Base-by-base conservation (phyloP, 2,113 vertebrate genomes). In the Esox niger region DNA sequence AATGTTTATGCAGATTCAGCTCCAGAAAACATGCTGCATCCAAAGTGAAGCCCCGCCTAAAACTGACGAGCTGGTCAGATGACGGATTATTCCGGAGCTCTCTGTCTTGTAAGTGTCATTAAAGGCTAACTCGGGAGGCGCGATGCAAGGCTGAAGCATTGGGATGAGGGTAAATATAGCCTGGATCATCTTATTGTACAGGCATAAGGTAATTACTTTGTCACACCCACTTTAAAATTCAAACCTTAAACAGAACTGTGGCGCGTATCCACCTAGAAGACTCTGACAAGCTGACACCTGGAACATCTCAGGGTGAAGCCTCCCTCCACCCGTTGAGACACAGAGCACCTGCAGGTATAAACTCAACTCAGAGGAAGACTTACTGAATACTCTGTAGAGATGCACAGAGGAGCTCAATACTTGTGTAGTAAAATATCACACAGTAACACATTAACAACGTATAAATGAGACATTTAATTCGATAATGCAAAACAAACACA, bases 1-100 rank as follows among this genome's bases (percentile, higher is more conserved):
- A 85, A n/a, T 70, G 61, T 84, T 87, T 88, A 88, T 90, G 88
- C 83, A 88, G 79, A 90, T 86, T 81, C 70, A 29, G 59, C 77
- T 76, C 52, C 59, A 77, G 68, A 77, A 88, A 90, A 85, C 79
- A 80, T 75, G 68, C 77, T 61, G 82, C 76, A 76, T 70, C 79
- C 79, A 65, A 47, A 82, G 82, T 82, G 74, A 71, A 58, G 72
- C 65, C 30, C 56, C 49, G 52, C 62, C 64, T n/a, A 64, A 82
- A 80, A 68, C 62, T 52, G 74, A 87, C 55, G 76, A 78, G 79
- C 79, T 85, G 68, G 30, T 72, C 78, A n/a, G 76, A 79, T 80
- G 83, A 30, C 33, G 68, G 68, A 65, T 8, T 25, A 21, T 54
- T 43, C 38, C 38, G 29, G 43, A 6, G 58, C 55, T 66, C 66